Evolutionary conservation across 2,888 invertebrate species (phyloP).

Genomic region (Sialis lutaria): DNA sequence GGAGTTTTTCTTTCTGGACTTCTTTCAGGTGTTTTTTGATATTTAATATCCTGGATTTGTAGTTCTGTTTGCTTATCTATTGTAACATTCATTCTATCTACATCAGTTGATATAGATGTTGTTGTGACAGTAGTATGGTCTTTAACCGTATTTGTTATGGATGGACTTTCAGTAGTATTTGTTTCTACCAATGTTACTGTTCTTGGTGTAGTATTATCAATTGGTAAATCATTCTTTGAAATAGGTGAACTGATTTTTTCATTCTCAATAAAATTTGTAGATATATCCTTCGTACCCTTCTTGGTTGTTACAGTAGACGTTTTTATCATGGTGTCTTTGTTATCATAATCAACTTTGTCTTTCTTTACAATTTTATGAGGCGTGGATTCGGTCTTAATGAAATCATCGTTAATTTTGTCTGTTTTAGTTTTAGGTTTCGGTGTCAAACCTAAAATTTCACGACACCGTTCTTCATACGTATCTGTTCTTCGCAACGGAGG

Average conservation of each 20-base stretch:
- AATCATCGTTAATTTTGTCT: not conserved
- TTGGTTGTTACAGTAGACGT: not conserved
- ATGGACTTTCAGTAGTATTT: no score
- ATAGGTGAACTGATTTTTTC: not conserved
- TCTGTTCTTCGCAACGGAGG: slow-evolving; percentile 45
- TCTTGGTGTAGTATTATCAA: no score
- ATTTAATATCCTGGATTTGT: not conserved
- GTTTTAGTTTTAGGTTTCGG: slow-evolving; percentile 21
- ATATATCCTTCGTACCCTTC: not conserved
- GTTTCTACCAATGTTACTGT: no score
- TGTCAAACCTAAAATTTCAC: slow-evolving; percentile 48
- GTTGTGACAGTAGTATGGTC: no score
- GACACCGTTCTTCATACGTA: slow-evolving; percentile 55
- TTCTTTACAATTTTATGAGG: slow-evolving; percentile 2
- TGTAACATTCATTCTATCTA: no score
- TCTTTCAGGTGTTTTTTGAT: not conserved
- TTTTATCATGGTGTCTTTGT: no score
- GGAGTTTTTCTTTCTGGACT: not conserved
- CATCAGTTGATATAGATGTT: no score
- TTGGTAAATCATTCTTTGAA: no score
- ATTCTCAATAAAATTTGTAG: not conserved
- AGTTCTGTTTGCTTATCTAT: not conserved
- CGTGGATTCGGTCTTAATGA: not conserved
- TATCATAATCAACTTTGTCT: not conserved
- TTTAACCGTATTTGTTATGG: no score